These are phyloP conservation scores for Cavia aperea DNA, from an alignment of 2,113 vertebrate species.

Conservation along the genomic window DNA sequence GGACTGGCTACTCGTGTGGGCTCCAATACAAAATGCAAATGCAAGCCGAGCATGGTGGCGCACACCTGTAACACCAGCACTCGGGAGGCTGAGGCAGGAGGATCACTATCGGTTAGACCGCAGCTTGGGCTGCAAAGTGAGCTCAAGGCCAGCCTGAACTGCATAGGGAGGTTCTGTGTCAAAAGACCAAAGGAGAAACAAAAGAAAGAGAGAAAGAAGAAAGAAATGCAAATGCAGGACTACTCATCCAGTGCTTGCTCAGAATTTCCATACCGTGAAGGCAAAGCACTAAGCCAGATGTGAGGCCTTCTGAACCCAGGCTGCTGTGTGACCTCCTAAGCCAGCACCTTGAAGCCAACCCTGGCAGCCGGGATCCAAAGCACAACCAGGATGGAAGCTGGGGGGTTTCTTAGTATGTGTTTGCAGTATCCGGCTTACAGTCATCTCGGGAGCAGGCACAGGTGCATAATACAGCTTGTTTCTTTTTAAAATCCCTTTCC, in stretches of 20 bases:
- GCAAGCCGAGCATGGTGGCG: no score
- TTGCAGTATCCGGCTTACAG: background rate
- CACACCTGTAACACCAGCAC: no score
- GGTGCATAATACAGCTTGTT: background rate
- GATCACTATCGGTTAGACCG: no score
- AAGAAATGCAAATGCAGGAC: background rate
- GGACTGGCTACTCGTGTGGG: background rate
- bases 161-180: no score
- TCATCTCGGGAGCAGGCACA: background rate
- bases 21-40: background rate
- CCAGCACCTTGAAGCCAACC: background rate
- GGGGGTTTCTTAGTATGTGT: background rate
- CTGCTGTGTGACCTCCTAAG: rapidly evolving
- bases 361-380: background rate
- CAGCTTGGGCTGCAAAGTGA: no score
- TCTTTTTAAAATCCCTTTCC: background rate
- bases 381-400: background rate
- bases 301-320: background rate
- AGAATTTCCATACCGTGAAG: background rate
- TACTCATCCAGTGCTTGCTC: background rate
- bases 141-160: no score
- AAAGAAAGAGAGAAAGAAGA: no score
- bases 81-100: no score
- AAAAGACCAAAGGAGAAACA: no score
- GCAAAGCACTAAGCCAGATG: background rate